Base-by-base conservation (phyloP, 2,797 vertebrate species). In the Antennarius maculatus region DNA sequence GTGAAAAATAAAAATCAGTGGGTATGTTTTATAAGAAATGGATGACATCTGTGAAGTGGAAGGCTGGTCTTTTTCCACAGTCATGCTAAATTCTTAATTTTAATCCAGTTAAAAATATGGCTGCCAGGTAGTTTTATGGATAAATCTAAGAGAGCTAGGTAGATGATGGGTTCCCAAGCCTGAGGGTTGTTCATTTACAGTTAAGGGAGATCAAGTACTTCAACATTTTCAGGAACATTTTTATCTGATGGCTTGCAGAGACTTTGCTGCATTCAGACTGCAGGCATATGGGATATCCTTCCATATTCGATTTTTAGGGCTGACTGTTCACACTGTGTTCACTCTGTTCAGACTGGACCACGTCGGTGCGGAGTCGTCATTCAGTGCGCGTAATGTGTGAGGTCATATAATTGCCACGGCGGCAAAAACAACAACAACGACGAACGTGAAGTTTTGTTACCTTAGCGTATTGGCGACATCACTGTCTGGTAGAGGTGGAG, bases 1-100 rank as follows among this genome's bases (percentile, higher is more conserved):
- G 86, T 63, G 73, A 77, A 60, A 80, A 71, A 70, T 64, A 59
- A 58, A 15, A 31, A 53, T 34, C n/a, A 55, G 28, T 3, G 18
- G 43, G 66, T 54, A 76, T 66, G 80, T 82, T 88, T 73, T 66
- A 77, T 71, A 45, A 66, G 80, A 85, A 84, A 71, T 61, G 23
- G 75, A 71, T 67, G 14, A 74, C 79, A 81, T 73, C 64, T 77
- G 50, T 81, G 81, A 79, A 56, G 74, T 60, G 39, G 46, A 62
- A 61, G 64, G 46, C 50, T 72, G 64, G 16, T 41, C 56, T 76
- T 64, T 77, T 62, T 69, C 54, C 71, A 58, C 62, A 37, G 52
- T 58, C 62, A 74, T 76, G 65, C 66, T 68, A 75, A 62, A 79
- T 68, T 66, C 58, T 82, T 81, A 54, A 81, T 81, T 84, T 80